A percentile compares a stretch with the other conserved stretches of the same genome.
These are phyloP conservation scores for Archips crataeganus DNA, from an alignment of 2,888 invertebrate genomes.

Conservation along the genomic window DNA sequence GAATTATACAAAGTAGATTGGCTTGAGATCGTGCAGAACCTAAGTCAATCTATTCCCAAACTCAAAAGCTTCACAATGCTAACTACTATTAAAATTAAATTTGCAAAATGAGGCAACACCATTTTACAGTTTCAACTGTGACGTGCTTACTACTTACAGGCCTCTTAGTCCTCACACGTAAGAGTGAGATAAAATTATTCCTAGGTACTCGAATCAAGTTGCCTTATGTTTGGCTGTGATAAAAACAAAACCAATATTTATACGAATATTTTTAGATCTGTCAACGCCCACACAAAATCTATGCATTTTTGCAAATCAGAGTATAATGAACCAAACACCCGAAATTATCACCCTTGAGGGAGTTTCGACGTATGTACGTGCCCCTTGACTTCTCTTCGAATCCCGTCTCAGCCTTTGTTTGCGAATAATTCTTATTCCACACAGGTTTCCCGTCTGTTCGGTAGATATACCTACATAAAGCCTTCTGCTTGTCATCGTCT, in stretches of 20 bases:
- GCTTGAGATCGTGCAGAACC: too few relatives aligned
- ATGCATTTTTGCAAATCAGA: constrained; percentile 7
- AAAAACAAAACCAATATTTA: neutral
- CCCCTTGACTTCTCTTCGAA: constrained; percentile 3
- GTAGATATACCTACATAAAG: neutral
- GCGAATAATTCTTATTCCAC: constrained; percentile 23
- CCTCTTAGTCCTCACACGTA: too few relatives aligned
- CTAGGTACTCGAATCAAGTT: too few relatives aligned
- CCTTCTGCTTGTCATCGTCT: constrained; percentile 12
- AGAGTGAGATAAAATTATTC: too few relatives aligned
- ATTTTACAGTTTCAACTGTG: too few relatives aligned
- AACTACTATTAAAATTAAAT: too few relatives aligned
- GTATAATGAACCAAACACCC: neutral
- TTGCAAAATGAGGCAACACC: too few relatives aligned
- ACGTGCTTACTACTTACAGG: too few relatives aligned
- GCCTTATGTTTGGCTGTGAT: neutral
- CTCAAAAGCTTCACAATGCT: too few relatives aligned
- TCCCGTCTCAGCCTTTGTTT: constrained; percentile 17
- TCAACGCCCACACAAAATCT: neutral
- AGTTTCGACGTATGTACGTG: neutral
- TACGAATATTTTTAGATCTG: neutral
- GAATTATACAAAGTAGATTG: too few relatives aligned
- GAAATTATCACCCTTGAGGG: neutral
- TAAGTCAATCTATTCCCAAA: too few relatives aligned
- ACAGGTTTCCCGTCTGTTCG: constrained; percentile 10